Base-by-base conservation (phyloP, 1,140 invertebrate genomes). In the Musca domestica region DNA sequence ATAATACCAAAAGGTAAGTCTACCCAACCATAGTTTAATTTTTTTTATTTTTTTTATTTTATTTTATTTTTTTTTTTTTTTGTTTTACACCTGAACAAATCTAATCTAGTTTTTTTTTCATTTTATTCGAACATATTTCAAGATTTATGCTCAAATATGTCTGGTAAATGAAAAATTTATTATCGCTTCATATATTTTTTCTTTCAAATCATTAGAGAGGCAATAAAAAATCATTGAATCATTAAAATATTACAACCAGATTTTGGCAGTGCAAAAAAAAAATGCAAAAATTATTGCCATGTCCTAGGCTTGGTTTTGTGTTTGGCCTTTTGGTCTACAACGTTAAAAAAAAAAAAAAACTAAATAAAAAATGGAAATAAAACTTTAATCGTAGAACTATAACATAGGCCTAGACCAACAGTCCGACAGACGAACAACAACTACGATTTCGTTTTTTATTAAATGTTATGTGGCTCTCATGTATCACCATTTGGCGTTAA, bases 401-500 rank as follows among this genome's bases (percentile, higher is more conserved):
- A 41, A 41, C 34, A 9, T 41, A 41, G 34, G 34, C 34, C 51
- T 20, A 54, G 19, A 14, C 14, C n/a, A n/a, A 23, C 20, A 23
- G 9, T 17, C 54, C 10, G 3, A 61, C 56, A 7, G 14, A 61
- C 14, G 12, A 23, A 54, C 7, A 54, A 54, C n/a, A 20, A 19
- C 17, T 19, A 41, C 4, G 10, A n/a, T n/a, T n/a, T 41, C 34
- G 34, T 41, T 41, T 10, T n/a, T 41, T 41, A 41, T 41, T 41
- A 34, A 41, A 41, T 61, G 56, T 20, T 51, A 17, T 61, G 27
- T 34, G 56, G 56, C 27, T 61, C 56, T 30, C 9, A 34, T 41
- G 27, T 61, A 61, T 30, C 56, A 20, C 56, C 56, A 61, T 61
- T 61, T 61, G 56, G 56, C 56, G 56, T 61, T 61, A 61, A 61